A percentile compares a stretch with the other conserved stretches of the same genome.
phyloP scores from a whole-genome alignment of 2,888 invertebrate species.

The Chirona hameri region DNA sequence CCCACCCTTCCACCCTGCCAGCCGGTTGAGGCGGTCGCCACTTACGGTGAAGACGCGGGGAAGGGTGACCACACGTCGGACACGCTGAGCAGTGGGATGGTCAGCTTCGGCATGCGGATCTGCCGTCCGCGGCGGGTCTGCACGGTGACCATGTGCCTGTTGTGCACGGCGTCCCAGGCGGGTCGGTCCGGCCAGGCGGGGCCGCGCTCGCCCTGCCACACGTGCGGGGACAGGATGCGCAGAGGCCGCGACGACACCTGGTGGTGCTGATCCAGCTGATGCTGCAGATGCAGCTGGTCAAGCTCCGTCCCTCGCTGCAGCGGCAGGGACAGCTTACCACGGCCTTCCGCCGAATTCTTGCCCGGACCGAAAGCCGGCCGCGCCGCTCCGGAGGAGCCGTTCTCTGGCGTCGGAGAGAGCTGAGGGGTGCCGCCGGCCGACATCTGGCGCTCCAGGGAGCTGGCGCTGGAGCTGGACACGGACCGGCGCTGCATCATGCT shows the following conservation, averaged over 20 bases:
- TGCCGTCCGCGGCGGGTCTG: constrained; percentile 66
- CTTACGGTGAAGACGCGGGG: not conserved
- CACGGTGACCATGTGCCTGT: constrained; percentile 51
- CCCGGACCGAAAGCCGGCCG: constrained; percentile 33
- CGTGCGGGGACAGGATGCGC: constrained; percentile 6
- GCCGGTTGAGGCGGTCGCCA: not conserved
- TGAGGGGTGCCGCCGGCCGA: no score
- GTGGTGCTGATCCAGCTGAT: not conserved
- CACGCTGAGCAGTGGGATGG: constrained; percentile 57
- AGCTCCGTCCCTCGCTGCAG: not conserved
- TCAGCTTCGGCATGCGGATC: constrained; percentile 68
- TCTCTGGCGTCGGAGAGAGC: constrained; percentile 57
- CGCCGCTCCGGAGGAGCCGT: constrained; percentile 53
- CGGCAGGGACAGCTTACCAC: not conserved
- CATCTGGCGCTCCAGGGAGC: no score
- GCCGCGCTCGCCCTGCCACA: constrained; percentile 22
- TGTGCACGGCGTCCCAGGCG: constrained; percentile 54
- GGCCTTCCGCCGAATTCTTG: no score
- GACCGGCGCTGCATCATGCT: no score
- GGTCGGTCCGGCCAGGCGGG: constrained; percentile 32
- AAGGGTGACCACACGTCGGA: not conserved
- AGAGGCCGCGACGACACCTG: not conserved
- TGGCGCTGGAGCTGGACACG: no score
- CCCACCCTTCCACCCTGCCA: not conserved
- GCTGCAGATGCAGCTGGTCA: constrained; percentile 8